A percentile compares a stretch with the other conserved stretches of the same genome.
phyloP scores from a whole-genome alignment of 2,113 vertebrate genomes.

The Gasterosteus aculeatus region DNA sequence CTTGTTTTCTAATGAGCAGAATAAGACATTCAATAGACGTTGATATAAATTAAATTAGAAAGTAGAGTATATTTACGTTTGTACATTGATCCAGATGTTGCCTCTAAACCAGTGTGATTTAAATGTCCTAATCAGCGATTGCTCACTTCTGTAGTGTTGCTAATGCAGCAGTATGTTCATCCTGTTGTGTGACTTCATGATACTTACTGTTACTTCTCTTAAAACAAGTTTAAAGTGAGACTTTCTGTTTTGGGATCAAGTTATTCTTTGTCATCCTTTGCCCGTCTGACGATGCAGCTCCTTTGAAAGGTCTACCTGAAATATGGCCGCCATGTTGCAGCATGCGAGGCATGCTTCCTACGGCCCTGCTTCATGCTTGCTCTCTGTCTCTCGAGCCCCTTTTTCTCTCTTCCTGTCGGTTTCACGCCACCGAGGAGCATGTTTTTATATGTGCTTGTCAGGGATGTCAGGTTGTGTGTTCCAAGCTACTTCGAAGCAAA shows the following conservation, averaged over 20 bases:
- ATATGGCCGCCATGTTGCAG: constrained; percentile 31
- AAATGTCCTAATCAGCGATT: too few species aligned
- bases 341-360: constrained; percentile 71
- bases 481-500: constrained; percentile 15
- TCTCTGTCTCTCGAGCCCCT: constrained; percentile 35
- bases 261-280: not conserved
- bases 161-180: not conserved
- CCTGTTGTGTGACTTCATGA: not conserved
- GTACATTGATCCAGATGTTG: not conserved
- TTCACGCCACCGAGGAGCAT: constrained; percentile 41
- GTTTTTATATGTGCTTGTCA: constrained; percentile 41
- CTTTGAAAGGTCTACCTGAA: constrained; percentile 17
- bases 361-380: constrained; percentile 55
- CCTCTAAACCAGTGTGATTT: too few species aligned
- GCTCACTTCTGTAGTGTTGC: not conserved
- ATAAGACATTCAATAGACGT: not conserved
- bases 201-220: not conserved
- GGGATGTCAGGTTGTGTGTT: not conserved
- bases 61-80: not conserved
- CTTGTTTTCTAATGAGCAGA: not conserved
- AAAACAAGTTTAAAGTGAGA: not conserved
- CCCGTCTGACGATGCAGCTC: not conserved
- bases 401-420: constrained; percentile 28
- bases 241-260: not conserved
- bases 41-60: not conserved